phyloP scores from a whole-genome alignment of 2,113 vertebrate genomes.

The Pungitius pungitius region DNA sequence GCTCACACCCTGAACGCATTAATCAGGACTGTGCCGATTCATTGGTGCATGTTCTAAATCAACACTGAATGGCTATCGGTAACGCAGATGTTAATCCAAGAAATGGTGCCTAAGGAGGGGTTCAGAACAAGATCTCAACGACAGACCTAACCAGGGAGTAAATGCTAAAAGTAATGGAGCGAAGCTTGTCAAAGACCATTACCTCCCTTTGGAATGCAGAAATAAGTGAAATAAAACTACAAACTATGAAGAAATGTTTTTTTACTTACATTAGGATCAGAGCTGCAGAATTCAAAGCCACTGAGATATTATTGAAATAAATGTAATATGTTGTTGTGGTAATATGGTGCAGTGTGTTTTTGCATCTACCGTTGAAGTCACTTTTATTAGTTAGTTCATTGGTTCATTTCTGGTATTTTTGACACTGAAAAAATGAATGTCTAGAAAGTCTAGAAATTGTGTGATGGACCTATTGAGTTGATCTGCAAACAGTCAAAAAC shows the following conservation, averaged over 20 bases:
- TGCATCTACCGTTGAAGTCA: too few relatives aligned
- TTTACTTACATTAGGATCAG: conserved; percentile 16
- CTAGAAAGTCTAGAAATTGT: not conserved
- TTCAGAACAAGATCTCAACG: conserved; percentile 36
- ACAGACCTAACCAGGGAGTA: conserved; percentile 7
- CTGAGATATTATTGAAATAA: conserved; percentile 34
- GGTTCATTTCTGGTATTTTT: too few relatives aligned
- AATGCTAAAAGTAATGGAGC: conserved; percentile 6
- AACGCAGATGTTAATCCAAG: conserved; percentile 61
- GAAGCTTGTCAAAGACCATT: conserved; percentile 14
- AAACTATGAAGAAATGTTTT: conserved; percentile 5
- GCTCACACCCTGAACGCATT: conserved; percentile 36
- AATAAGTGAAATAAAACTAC: not conserved
- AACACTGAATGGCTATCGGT: conserved; percentile 60
- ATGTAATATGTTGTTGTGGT: conserved; percentile 16
- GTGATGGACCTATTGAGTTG: not conserved
- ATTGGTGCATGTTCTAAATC: conserved; percentile 77
- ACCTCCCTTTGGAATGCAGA: conserved; percentile 17
- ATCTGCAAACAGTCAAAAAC: not conserved
- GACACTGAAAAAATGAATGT: too few relatives aligned
- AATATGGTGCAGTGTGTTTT: too few relatives aligned
- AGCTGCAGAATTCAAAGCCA: conserved; percentile 31
- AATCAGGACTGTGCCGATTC: conserved; percentile 68
- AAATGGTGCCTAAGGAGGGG: conserved; percentile 30
- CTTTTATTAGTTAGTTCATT: too few relatives aligned